These are phyloP conservation scores for Drosophila virilis DNA, from an alignment of 1,140 invertebrate species.

Conservation along the genomic window DNA sequence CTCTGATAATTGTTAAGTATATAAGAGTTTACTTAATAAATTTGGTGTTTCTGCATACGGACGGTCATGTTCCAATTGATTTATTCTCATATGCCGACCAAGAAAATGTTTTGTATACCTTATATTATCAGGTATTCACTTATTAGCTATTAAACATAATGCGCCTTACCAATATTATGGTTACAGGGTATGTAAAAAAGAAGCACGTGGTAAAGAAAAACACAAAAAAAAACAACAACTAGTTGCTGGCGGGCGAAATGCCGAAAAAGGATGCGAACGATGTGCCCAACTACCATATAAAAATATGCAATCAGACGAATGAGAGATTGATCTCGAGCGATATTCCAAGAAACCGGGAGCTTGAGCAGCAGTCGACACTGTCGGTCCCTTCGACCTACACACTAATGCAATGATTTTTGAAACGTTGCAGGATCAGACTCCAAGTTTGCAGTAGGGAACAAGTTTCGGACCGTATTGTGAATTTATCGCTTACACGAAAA, in stretches of 20 bases:
- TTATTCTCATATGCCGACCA: not conserved
- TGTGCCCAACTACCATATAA: slow-evolving; percentile 79
- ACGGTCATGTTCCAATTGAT: not conserved
- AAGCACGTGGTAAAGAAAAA: slow-evolving; percentile 44
- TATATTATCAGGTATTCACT: not conserved
- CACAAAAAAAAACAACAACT: slow-evolving; percentile 34
- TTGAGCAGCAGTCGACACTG: slow-evolving; percentile 42
- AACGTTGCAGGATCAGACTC: slow-evolving; percentile 40
- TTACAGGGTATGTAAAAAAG: slow-evolving; percentile 15
- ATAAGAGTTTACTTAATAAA: no score
- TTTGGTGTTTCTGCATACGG: no score
- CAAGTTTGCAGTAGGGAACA: slow-evolving; percentile 28
- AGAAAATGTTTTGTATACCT: not conserved
- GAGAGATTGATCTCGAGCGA: slow-evolving; percentile 77
- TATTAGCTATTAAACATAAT: not conserved
- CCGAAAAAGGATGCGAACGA: slow-evolving; percentile 77
- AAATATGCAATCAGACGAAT: slow-evolving; percentile 78
- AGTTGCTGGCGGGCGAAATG: slow-evolving; percentile 42
- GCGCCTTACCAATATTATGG: not conserved
- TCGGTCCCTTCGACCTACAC: slow-evolving; percentile 21
- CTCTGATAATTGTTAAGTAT: not conserved
- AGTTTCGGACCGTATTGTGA: slow-evolving; percentile 35
- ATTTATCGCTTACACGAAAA: slow-evolving; percentile 56
- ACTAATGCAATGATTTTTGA: slow-evolving; percentile 29
- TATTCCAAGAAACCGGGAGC: slow-evolving; percentile 69